A percentile compares a stretch with the other conserved stretches of the same genome.
Evolutionary conservation across 1,140 invertebrate species (phyloP).

Genomic region (Pygmarrhopalites habei): DNA sequence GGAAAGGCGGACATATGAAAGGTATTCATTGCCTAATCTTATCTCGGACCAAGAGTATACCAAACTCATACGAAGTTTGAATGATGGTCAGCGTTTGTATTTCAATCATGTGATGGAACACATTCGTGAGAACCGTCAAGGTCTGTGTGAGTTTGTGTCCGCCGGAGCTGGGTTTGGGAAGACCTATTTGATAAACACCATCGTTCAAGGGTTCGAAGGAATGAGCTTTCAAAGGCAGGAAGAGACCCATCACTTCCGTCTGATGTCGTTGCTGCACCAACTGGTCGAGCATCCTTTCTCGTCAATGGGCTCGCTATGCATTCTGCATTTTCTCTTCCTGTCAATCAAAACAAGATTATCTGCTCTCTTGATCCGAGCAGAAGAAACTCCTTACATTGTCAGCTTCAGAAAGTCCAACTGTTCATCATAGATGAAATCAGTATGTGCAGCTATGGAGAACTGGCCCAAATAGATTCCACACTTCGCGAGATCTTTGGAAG

Average conservation of each 20-base stretch:
- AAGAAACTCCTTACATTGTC: constrained; percentile 31
- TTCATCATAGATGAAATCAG: constrained; percentile 11
- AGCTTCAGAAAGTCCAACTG: not conserved
- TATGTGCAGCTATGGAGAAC: not conserved
- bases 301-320: constrained; percentile 42
- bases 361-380: constrained; percentile 30
- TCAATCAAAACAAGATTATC: constrained; percentile 29
- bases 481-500: not conserved
- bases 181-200: constrained; percentile 16
- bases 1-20: not conserved
- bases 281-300: constrained; percentile 43
- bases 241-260: not conserved
- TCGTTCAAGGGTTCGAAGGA: not conserved
- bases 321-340: constrained; percentile 41
- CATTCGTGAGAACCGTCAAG: not conserved
- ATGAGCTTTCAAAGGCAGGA: not conserved
- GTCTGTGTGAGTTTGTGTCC: constrained; percentile 3
- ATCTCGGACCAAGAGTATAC: not conserved
- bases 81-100: constrained; percentile 16
- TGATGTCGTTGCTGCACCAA: constrained; percentile 41
- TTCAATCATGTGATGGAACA: constrained; percentile 4
- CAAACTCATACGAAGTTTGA: constrained; percentile 5
- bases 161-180: constrained; percentile 30
- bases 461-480: not conserved
- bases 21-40: constrained; percentile 9